These are phyloP conservation scores for Pseudococcus jackbeardsleyi DNA, from an alignment of 2,888 invertebrate genomes.

Conservation along the genomic window DNA sequence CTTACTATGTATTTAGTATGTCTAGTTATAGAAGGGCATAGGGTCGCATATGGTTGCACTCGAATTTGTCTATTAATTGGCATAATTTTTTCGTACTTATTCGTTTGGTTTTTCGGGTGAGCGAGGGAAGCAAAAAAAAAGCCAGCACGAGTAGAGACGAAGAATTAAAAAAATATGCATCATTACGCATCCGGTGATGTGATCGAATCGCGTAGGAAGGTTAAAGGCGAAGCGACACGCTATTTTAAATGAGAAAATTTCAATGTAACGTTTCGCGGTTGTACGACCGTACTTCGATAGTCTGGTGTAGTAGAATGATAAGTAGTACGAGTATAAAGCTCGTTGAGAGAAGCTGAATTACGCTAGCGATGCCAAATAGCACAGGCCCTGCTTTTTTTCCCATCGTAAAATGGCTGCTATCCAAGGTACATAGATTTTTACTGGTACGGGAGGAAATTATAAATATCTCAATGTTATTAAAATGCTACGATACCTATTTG, in stretches of 20 bases:
- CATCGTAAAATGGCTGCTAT: neutral
- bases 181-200: neutral
- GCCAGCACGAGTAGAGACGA: too few species aligned
- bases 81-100: neutral
- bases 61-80: neutral
- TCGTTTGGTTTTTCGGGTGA: neutral
- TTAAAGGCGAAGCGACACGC: neutral
- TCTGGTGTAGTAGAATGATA: neutral
- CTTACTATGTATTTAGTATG: too few species aligned
- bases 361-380: neutral
- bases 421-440: slow-evolving; percentile 1
- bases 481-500: neutral
- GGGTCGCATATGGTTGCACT: neutral
- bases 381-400: neutral
- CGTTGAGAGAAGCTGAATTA: neutral
- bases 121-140: too few species aligned
- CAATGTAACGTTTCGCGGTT: neutral
- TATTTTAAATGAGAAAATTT: neutral
- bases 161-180: neutral
- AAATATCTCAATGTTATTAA: slow-evolving; percentile 22
- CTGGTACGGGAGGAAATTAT: neutral
- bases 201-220: slow-evolving; percentile 1
- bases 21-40: neutral
- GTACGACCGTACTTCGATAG: neutral
- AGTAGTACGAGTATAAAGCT: neutral